These are phyloP conservation scores for Papilio helenus DNA, from an alignment of 1,140 invertebrate species.

Conservation along the genomic window DNA sequence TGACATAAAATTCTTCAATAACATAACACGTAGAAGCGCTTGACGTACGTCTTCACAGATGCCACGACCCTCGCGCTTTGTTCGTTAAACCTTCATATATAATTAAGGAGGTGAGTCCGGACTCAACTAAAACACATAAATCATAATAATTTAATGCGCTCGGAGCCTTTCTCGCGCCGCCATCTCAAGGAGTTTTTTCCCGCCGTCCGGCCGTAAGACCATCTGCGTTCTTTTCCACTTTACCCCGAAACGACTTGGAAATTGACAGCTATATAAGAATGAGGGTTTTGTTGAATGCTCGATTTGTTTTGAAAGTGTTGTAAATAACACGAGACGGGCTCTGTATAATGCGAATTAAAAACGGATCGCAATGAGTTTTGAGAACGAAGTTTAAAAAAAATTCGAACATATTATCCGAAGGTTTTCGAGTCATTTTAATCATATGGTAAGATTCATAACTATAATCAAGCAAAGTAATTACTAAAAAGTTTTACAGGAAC, in stretches of 20 bases:
- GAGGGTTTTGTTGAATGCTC: constrained; percentile 44
- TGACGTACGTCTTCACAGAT: constrained; percentile 43
- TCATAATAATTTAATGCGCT: constrained; percentile 81
- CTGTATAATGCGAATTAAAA: constrained; percentile 19
- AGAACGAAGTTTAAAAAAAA: neutral
- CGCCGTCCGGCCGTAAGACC: constrained; percentile 63
- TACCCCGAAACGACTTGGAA: constrained; percentile 67
- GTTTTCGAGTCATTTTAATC: constrained; percentile 10
- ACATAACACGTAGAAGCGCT: neutral
- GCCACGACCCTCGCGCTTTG: constrained; percentile 58
- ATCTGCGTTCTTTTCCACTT: constrained; percentile 70
- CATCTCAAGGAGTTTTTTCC: constrained; percentile 59
- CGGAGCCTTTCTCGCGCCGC: constrained; percentile 62
- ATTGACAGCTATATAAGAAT: constrained; percentile 77
- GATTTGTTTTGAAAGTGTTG: constrained; percentile 55
- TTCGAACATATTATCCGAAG: neutral
- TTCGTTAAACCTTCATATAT: constrained; percentile 76
- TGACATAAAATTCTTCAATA: neutral
- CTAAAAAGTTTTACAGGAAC: neutral
- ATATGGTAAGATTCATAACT: neutral
- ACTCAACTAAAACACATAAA: constrained; percentile 78
- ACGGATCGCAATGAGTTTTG: constrained; percentile 10
- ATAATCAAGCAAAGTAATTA: neutral
- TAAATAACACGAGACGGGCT: constrained; percentile 48
- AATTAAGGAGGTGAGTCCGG: constrained; percentile 71